Conservation (phyloP, 2,888 invertebrate species). For the Agapostemon virescens region DNA sequence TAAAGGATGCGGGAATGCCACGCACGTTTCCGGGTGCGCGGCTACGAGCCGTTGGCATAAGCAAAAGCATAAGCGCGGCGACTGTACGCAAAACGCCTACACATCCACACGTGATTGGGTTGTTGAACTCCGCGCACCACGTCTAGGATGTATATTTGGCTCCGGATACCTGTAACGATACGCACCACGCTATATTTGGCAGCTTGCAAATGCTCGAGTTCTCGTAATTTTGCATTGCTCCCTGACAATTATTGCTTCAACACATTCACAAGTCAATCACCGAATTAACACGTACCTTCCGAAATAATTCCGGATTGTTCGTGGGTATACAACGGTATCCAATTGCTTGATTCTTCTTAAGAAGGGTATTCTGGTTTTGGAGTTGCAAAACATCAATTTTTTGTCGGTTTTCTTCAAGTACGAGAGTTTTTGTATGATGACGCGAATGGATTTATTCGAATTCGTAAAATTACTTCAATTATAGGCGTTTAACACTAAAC, state of each 20-base stretch:
- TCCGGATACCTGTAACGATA: conserved; percentile 59
- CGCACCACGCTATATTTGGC: conserved; percentile 50
- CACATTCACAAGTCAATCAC: neutral
- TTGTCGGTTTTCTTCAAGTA: neutral
- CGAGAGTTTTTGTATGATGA: neutral
- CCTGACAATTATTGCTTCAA: neutral
- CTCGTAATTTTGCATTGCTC: neutral
- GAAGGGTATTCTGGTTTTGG: neutral
- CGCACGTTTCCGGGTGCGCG: conserved; percentile 56
- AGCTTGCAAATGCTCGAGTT: conserved; percentile 42
- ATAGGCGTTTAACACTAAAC: neutral
- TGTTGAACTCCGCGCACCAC: conserved; percentile 68
- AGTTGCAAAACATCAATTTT: neutral
- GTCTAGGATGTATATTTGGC: conserved; percentile 56
- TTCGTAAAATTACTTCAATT: neutral
- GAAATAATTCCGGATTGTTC: neutral
- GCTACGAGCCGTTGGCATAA: conserved; percentile 36
- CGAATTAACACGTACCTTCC: neutral
- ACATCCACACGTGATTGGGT: conserved; percentile 64
- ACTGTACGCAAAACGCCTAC: conserved; percentile 69
- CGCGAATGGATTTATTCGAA: neutral
- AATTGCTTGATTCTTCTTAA: neutral
- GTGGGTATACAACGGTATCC: no score
- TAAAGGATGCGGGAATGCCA: conserved; percentile 38
- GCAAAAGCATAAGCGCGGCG: conserved; percentile 55